phyloP scores from a whole-genome alignment of 2,888 invertebrate species.

The Trachelus stipa region DNA sequence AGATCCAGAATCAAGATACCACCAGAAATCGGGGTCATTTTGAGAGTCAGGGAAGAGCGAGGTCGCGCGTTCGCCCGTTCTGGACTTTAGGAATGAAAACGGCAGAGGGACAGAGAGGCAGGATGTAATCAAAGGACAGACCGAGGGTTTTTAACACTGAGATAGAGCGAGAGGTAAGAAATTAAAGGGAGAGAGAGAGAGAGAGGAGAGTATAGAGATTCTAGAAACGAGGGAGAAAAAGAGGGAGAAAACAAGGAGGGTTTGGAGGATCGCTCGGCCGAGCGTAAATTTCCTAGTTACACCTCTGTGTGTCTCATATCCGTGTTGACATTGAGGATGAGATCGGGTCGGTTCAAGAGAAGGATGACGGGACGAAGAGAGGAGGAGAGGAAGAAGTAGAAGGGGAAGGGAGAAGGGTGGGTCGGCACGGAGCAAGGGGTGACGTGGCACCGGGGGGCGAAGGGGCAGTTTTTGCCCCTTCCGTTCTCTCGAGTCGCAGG shows the following conservation, averaged over 20 bases:
- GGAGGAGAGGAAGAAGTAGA: neutral
- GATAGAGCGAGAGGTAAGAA: too few species aligned
- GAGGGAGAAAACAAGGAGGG: neutral
- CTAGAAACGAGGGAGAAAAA: neutral
- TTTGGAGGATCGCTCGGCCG: neutral
- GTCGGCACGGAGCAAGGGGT: neutral
- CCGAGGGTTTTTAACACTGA: too few species aligned
- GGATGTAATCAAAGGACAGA: too few species aligned
- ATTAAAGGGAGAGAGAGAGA: too few species aligned
- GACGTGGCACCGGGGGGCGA: conserved; percentile 15
- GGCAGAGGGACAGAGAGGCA: too few species aligned
- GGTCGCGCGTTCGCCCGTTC: neutral
- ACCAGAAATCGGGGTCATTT: conserved; percentile 35
- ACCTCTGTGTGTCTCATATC: conserved; percentile 10
- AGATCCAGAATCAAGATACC: conserved; percentile 19
- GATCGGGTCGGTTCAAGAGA: neutral
- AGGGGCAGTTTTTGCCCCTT: conserved; percentile 42
- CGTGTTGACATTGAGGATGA: conserved; percentile 17
- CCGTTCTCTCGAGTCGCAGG: conserved; percentile 18
- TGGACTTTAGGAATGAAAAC: too few species aligned
- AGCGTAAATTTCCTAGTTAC: conserved; percentile 12
- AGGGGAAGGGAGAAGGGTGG: neutral
- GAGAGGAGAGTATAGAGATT: too few species aligned
- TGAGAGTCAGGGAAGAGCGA: conserved; percentile 12
- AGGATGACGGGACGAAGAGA: neutral